Percentiles rank a stretch among this genome's conserved stretches.
phyloP scores from a whole-genome alignment of 2,888 invertebrate genomes.

The Beris chalybata region DNA sequence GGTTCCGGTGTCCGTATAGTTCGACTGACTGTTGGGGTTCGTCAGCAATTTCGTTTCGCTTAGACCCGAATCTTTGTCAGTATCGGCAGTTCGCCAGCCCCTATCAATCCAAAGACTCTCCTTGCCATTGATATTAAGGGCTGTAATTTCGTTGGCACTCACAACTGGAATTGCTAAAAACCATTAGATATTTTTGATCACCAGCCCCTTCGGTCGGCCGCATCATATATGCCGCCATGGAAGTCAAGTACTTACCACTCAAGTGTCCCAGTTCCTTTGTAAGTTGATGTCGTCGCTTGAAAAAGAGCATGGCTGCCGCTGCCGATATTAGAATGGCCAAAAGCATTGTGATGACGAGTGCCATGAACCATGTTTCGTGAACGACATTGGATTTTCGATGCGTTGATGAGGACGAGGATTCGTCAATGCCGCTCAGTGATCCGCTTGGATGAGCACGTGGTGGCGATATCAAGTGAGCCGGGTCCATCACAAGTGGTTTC shows the following conservation, averaged over 20 bases:
- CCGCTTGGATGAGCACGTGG: conserved; percentile 58
- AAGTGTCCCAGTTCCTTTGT: conserved; percentile 66
- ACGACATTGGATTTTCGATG: conserved; percentile 54
- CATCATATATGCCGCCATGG: no score
- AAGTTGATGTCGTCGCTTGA: conserved; percentile 55
- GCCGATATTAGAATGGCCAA: conserved; percentile 51
- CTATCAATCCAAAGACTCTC: conserved; percentile 72
- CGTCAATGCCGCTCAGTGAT: conserved; percentile 52
- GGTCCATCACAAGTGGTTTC: conserved; percentile 56
- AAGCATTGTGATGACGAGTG: conserved; percentile 51
- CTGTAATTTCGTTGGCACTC: conserved; percentile 58
- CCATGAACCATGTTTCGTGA: conserved; percentile 56
- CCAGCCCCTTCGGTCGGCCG: not conserved
- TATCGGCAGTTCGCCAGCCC: conserved; percentile 67
- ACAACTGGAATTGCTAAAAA: conserved; percentile 49
- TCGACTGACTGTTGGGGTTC: conserved; percentile 56
- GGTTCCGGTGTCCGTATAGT: conserved; percentile 58
- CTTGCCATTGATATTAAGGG: conserved; percentile 60
- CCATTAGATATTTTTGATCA: conserved; percentile 24
- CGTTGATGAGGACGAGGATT: conserved; percentile 52
- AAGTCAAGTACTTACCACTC: conserved; percentile 56
- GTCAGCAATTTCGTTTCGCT: conserved; percentile 64
- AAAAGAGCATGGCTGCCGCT: conserved; percentile 53
- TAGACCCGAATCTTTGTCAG: conserved; percentile 63
- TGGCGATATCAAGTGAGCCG: conserved; percentile 54